phyloP scores from a whole-genome alignment of 2,797 vertebrate species.

The Phylloscopus collybita region DNA sequence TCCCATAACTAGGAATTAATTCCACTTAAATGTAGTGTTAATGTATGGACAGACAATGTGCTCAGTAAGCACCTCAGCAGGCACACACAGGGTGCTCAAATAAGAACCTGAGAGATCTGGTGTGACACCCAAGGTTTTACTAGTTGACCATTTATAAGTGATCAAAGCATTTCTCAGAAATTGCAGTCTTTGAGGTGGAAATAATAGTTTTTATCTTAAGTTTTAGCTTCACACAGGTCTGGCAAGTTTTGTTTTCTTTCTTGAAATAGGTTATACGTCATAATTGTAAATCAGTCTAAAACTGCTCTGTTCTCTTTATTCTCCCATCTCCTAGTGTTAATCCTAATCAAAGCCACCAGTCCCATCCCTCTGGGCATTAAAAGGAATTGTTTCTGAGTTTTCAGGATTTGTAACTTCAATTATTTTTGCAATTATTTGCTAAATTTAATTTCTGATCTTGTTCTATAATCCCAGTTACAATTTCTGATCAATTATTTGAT shows the following conservation, averaged over 20 bases:
- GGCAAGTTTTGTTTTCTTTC: not conserved
- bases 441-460: constrained; percentile 74
- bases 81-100: not conserved
- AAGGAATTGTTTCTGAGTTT: constrained; percentile 68
- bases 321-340: constrained; percentile 51
- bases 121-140: not conserved
- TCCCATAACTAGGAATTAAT: not conserved
- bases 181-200: constrained; percentile 63
- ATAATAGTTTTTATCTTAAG: constrained; percentile 19
- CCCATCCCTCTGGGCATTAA: constrained; percentile 64
- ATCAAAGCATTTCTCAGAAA: constrained; percentile 54
- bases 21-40: not conserved
- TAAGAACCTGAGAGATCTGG: not conserved
- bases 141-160: not conserved
- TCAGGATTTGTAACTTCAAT: constrained; percentile 74
- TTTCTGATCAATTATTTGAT: constrained; percentile 81
- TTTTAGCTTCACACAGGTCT: not conserved
- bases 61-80: not conserved
- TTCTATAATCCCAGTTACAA: constrained; percentile 73
- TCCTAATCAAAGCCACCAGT: constrained; percentile 63
- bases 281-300: constrained; percentile 35
- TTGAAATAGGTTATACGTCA: constrained; percentile 5
- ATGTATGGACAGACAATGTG: not conserved
- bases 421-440: constrained; percentile 79
- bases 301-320: constrained; percentile 9